A percentile compares a stretch with the other conserved stretches of the same genome.
These are phyloP conservation scores for Galeopterus variegatus DNA, from an alignment of 2,113 vertebrate genomes.

Conservation along the genomic window DNA sequence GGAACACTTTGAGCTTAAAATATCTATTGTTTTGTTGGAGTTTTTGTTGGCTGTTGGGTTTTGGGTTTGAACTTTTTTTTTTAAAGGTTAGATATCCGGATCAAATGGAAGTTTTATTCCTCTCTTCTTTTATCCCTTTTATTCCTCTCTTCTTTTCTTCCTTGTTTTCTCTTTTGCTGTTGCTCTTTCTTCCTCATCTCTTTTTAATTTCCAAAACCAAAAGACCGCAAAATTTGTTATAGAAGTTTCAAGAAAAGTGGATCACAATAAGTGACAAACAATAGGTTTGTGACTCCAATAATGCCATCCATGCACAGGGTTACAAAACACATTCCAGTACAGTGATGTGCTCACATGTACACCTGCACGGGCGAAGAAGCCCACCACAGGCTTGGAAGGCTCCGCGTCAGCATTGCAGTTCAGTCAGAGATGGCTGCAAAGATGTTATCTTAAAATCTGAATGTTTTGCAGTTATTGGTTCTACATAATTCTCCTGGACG, in stretches of 20 bases:
- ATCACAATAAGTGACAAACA: background rate
- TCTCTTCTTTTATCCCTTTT: constrained; percentile 56
- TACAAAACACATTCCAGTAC: background rate
- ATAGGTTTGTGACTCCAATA: background rate
- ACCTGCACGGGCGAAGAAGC: background rate
- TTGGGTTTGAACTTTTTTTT: constrained; percentile 9
- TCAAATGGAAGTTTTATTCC: constrained; percentile 77
- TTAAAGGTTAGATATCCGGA: constrained; percentile 78
- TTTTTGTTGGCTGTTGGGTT: constrained; percentile 68
- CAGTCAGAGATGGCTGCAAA: background rate
- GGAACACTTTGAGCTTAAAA: constrained; percentile 90
- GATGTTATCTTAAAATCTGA: background rate
- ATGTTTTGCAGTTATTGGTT: background rate
- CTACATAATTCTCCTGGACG: background rate
- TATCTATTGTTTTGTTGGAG: constrained; percentile 88
- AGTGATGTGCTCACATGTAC: fast-evolving
- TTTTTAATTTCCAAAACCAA: background rate
- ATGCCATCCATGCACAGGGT: background rate
- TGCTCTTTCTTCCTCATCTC: constrained; percentile 5
- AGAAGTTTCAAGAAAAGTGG: background rate
- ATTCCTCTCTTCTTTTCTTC: constrained; percentile 52
- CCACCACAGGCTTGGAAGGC: background rate
- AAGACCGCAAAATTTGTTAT: background rate
- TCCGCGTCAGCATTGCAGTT: fast-evolving
- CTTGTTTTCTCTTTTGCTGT: constrained; percentile 45